Percentiles rank a stretch among this genome's conserved stretches.
These are phyloP conservation scores for Pediacus dermestoides DNA, from an alignment of 2,888 invertebrate genomes.

Conservation along the genomic window DNA sequence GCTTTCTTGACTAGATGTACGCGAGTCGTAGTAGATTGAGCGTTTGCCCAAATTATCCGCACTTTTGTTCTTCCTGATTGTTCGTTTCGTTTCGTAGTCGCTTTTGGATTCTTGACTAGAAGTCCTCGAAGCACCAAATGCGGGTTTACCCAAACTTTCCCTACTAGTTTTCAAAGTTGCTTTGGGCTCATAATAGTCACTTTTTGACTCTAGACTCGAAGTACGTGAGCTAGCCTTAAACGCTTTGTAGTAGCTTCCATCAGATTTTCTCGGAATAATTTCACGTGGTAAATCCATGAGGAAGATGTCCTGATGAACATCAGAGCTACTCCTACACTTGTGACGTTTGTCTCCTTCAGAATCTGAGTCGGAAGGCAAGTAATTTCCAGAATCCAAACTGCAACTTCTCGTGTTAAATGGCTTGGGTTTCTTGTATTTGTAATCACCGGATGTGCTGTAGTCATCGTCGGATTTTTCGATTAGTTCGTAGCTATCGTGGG, in stretches of 20 bases:
- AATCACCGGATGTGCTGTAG: conserved; percentile 49
- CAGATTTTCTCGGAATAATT: conserved; percentile 68
- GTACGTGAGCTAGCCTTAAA: conserved; percentile 64
- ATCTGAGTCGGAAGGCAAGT: conserved; percentile 71
- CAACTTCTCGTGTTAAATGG: conserved; percentile 57
- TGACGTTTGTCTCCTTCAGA: conserved; percentile 57
- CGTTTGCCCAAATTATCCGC: conserved; percentile 35
- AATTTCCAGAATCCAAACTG: conserved; percentile 74
- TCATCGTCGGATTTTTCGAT: conserved; percentile 73
- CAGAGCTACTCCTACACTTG: conserved; percentile 64
- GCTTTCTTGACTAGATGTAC: conserved; percentile 68
- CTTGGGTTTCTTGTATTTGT: conserved; percentile 41
- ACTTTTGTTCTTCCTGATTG: conserved; percentile 34
- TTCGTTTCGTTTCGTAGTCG: conserved; percentile 49
- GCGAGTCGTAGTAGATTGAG: conserved; percentile 54
- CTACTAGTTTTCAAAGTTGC: conserved; percentile 61
- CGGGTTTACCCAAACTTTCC: conserved; percentile 50
- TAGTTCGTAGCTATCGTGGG: conserved; percentile 84
- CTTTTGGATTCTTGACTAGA: conserved; percentile 67
- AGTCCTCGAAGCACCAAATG: conserved; percentile 56
- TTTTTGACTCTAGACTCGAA: conserved; percentile 61
- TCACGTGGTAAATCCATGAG: conserved; percentile 71
- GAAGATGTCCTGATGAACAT: conserved; percentile 73
- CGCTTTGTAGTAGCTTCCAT: conserved; percentile 69
- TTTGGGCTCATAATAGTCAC: conserved; percentile 66